Conservation (phyloP, 2,888 invertebrate species). For the Nomada lathburiana region DNA sequence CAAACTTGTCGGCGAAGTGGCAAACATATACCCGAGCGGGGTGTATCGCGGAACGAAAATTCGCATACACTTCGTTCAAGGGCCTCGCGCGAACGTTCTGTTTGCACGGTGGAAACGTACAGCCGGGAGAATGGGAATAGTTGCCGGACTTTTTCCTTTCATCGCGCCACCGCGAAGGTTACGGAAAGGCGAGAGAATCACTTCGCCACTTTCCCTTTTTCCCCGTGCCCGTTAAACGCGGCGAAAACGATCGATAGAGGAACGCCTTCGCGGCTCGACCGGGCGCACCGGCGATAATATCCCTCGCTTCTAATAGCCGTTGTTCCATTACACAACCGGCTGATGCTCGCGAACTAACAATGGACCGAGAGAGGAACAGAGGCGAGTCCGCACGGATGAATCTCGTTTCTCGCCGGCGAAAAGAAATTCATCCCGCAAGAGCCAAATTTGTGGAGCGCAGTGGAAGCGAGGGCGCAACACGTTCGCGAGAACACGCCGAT, state of each 20-base stretch:
- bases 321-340: conserved; percentile 54
- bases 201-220: conserved; percentile 80
- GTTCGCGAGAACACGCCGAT: conserved; percentile 12
- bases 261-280: conserved; percentile 47
- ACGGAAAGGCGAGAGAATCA: conserved; percentile 60
- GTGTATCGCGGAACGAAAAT: not conserved
- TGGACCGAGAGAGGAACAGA: not conserved
- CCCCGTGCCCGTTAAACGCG: conserved; percentile 74
- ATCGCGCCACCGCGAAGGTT: conserved; percentile 46
- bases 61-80: no score
- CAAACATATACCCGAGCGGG: no score
- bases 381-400: not conserved
- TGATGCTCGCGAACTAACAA: conserved; percentile 12
- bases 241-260: conserved; percentile 70
- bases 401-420: conserved; percentile 6
- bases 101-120: not conserved
- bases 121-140: conserved; percentile 1
- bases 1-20: no score
- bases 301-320: conserved; percentile 58
- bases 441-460: conserved; percentile 40
- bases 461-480: not conserved
- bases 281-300: conserved; percentile 56
- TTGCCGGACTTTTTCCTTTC: conserved; percentile 30
- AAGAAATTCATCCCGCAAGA: conserved; percentile 18
- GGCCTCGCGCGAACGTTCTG: not conserved